Conservation (phyloP, 2,113 vertebrate genomes). For the Ploceus nigricollis region DNA sequence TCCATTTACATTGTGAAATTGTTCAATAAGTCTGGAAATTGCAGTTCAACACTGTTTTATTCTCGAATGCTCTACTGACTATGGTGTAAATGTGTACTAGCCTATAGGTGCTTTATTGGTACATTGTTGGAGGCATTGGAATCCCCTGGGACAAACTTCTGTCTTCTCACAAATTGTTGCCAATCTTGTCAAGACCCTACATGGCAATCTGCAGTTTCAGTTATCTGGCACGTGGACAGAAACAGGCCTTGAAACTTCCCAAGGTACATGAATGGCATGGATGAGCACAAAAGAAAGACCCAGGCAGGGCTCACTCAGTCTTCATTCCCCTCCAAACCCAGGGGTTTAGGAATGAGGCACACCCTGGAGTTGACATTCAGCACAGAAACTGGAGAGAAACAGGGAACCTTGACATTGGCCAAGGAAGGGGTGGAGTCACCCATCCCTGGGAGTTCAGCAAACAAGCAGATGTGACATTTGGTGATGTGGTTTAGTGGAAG, state of each 20-base stretch:
- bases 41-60: neutral
- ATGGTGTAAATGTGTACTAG: neutral
- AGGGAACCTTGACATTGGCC: neutral
- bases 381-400: neutral
- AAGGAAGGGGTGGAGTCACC: neutral
- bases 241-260: accelerated
- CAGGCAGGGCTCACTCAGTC: neutral
- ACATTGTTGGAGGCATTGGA: neutral
- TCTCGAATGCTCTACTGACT: neutral
- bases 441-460: neutral
- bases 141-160: neutral
- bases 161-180: neutral
- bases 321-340: neutral
- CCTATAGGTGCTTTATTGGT: neutral
- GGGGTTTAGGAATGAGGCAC: neutral
- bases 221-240: neutral
- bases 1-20: neutral
- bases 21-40: neutral
- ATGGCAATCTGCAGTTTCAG: neutral
- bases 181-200: neutral
- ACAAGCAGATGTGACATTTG: neutral
- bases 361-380: neutral
- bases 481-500: neutral
- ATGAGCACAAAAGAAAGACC: neutral
- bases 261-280: accelerated